Evolutionary conservation across 2,113 vertebrate species (phyloP).

Genomic region (Meriones unguiculatus): DNA sequence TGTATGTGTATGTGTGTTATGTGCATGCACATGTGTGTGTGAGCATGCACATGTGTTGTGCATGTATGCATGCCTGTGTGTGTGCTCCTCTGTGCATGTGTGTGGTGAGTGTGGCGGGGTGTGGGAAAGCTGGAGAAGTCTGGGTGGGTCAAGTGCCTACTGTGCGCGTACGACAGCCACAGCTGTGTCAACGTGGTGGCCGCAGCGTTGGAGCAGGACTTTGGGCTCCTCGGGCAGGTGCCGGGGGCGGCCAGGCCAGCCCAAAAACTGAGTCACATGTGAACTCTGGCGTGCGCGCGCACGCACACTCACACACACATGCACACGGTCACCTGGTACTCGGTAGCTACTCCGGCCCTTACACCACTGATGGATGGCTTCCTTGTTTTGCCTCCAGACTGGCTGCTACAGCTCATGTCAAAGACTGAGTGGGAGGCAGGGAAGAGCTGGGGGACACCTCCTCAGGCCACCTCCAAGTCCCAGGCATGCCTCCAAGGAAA

Average conservation of each 20-base stretch:
- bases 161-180: background rate
- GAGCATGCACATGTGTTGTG: background rate
- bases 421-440: background rate
- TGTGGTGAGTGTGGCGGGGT: background rate
- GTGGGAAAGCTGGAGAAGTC: background rate
- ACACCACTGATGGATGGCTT: background rate
- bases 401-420: background rate
- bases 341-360: background rate
- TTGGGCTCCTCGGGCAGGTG: background rate
- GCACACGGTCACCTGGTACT: background rate
- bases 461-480: background rate
- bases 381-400: background rate
- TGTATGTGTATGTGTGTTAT: background rate
- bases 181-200: background rate
- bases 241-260: background rate
- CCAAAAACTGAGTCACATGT: background rate
- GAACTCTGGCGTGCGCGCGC: too few species aligned
- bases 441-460: background rate
- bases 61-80: background rate
- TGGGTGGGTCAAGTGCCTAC: background rate
- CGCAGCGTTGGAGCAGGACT: background rate
- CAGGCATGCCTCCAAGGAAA: conserved; percentile 30
- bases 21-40: background rate
- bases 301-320: background rate
- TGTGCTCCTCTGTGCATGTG: background rate